Conservation (phyloP, 2,797 vertebrate genomes). For the Euphonia xanthogaster region DNA sequence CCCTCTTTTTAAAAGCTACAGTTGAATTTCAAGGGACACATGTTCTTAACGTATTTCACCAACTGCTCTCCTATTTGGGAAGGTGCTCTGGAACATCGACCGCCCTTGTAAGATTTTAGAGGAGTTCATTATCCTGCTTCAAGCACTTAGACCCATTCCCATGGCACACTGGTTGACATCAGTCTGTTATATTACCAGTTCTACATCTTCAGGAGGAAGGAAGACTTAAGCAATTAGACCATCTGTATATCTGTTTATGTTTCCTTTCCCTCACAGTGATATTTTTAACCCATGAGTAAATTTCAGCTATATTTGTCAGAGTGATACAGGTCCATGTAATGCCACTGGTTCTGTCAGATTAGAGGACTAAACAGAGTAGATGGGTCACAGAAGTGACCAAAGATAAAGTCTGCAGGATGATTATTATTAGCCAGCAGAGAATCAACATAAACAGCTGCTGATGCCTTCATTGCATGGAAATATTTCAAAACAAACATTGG, state of each 20-base stretch:
- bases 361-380: background rate
- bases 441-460: background rate
- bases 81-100: slow-evolving; percentile 37
- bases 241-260: background rate
- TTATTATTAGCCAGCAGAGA: background rate
- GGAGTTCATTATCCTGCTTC: background rate
- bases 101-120: background rate
- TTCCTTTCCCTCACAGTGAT: background rate
- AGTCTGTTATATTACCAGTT: background rate
- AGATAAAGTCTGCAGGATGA: background rate
- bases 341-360: background rate
- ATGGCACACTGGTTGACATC: background rate
- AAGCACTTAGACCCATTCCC: background rate
- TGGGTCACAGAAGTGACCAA: background rate
- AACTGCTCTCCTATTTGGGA: slow-evolving; percentile 19
- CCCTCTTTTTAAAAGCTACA: background rate
- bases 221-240: background rate
- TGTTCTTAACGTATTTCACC: background rate
- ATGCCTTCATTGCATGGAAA: background rate
- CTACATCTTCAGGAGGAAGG: background rate
- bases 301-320: background rate
- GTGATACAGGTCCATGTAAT: background rate
- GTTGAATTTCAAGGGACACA: slow-evolving; percentile 19
- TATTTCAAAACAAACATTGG: background rate
- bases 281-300: background rate